These are phyloP conservation scores for Anagyrus pseudococci DNA, from an alignment of 2,888 invertebrate genomes.

Conservation along the genomic window DNA sequence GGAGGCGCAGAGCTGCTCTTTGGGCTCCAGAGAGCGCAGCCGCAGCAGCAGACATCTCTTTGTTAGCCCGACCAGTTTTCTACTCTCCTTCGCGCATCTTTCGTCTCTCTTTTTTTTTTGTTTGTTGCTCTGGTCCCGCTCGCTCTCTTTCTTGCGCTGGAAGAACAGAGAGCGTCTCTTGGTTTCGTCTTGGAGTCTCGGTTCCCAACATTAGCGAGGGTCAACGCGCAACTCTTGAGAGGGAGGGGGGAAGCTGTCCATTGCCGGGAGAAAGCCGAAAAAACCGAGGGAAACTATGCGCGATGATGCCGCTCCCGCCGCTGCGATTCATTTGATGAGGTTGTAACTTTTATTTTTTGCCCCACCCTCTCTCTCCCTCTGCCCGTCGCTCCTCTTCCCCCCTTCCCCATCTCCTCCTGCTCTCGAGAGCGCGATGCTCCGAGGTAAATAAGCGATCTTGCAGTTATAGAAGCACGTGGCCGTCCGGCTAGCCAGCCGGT, in stretches of 20 bases:
- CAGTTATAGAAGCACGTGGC: no score
- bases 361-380: neutral
- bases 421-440: no score
- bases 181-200: no score
- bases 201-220: neutral
- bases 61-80: slow-evolving; percentile 58
- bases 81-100: slow-evolving; percentile 30
- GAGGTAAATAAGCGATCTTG: no score
- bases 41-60: slow-evolving; percentile 55
- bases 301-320: neutral
- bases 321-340: neutral
- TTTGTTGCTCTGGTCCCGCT: slow-evolving; percentile 17
- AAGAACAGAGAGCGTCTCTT: neutral
- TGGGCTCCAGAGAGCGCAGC: neutral
- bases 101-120: slow-evolving; percentile 4
- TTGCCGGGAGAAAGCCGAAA: slow-evolving; percentile 1
- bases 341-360: slow-evolving; percentile 18
- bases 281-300: neutral
- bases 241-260: slow-evolving; percentile 4
- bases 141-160: no score
- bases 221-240: neutral
- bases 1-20: no score
- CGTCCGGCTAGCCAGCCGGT: no score
- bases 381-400: no score
- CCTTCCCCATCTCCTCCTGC: no score